Evolutionary conservation across 2,888 invertebrate genomes (phyloP).

Genomic region (Trypoxylon attenuatum): DNA sequence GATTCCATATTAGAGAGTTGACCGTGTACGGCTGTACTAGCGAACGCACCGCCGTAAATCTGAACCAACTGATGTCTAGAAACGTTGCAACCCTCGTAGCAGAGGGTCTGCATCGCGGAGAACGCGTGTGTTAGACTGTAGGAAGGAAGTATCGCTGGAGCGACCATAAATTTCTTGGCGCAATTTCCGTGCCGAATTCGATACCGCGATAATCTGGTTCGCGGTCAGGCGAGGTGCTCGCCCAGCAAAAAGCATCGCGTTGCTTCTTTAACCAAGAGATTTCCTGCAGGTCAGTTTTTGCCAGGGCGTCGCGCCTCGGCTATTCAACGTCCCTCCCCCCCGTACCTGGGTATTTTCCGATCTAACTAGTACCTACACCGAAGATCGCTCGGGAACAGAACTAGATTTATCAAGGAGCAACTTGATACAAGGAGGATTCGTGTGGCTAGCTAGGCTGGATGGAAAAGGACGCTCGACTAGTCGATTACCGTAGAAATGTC

Average conservation of each 20-base stretch:
- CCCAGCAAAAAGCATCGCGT: constrained; percentile 42
- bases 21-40: too few species aligned
- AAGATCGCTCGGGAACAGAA: constrained; percentile 26
- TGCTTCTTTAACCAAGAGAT: constrained; percentile 30
- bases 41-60: too few species aligned
- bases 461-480: too few species aligned
- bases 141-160: neutral
- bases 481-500: constrained; percentile 42
- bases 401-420: constrained; percentile 52
- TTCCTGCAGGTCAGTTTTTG: constrained; percentile 52
- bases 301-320: constrained; percentile 11
- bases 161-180: constrained; percentile 34
- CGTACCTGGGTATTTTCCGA: constrained; percentile 4
- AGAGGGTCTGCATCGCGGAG: too few species aligned
- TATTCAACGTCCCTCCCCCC: neutral
- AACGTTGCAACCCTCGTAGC: too few species aligned
- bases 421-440: constrained; percentile 14
- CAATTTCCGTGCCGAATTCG: constrained; percentile 54
- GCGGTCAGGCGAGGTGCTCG: constrained; percentile 29
- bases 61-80: too few species aligned
- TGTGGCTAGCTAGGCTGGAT: neutral
- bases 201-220: constrained; percentile 58
- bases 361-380: constrained; percentile 16
- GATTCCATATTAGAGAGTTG: too few species aligned
- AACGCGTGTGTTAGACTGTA: neutral